Conservation (phyloP, 2,113 vertebrate species). For the Uria lomvia region DNA sequence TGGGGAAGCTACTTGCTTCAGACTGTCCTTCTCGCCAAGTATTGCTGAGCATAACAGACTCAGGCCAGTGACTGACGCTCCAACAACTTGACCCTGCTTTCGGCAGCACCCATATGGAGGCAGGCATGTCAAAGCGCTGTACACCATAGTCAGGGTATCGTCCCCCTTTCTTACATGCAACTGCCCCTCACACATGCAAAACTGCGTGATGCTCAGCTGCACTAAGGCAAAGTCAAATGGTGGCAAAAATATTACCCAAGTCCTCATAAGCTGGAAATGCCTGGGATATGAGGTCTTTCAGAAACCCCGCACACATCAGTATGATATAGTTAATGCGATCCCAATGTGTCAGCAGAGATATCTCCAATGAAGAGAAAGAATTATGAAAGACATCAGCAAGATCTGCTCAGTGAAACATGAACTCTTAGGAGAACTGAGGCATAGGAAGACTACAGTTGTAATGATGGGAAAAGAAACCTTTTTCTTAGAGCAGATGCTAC, state of each 20-base stretch:
- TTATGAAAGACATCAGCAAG: background rate
- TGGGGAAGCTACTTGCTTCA: background rate
- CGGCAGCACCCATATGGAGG: background rate
- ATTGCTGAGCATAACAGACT: background rate
- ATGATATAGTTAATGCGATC: background rate
- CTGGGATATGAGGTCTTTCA: background rate
- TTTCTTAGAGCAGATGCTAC: background rate
- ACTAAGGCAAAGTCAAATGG: background rate
- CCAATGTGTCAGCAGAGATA: background rate
- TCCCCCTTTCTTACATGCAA: accelerated
- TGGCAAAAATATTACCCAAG: background rate
- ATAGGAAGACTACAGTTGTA: background rate
- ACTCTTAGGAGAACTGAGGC: background rate
- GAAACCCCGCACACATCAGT: background rate
- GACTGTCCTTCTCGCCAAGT: background rate
- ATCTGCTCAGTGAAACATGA: background rate
- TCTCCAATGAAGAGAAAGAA: background rate
- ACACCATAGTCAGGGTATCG: background rate
- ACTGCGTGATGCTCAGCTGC: background rate
- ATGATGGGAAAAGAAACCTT: background rate
- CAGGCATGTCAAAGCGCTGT: background rate
- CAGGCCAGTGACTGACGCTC: background rate
- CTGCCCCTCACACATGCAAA: background rate
- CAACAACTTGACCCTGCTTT: background rate
- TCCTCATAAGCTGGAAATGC: background rate